Base-by-base conservation (phyloP, 2,888 invertebrate genomes). In the Dexiosoma caninum region DNA sequence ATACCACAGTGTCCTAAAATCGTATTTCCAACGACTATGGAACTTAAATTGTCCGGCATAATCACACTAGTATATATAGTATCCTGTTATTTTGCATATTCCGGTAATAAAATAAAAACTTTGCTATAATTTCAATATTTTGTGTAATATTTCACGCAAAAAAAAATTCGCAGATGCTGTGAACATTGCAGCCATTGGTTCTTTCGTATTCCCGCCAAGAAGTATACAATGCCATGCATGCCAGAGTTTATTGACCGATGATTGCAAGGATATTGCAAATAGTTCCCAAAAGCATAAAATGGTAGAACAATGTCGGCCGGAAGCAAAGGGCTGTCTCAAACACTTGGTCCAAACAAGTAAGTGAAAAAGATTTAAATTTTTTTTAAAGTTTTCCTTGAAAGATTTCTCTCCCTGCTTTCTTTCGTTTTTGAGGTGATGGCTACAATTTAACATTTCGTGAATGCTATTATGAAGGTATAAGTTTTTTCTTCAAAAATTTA, bases 381-480 rank as follows among this genome's bases (percentile, higher is more conserved):
- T n/a, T n/a, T n/a, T n/a, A n/a, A n/a, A n/a, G n/a, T 16, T 60
- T 12, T 49, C 19, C 1, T 14, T 10, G n/a, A 27, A 9, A 14
- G 2, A 42, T 35, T 12, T 40, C 2, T 9, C 16, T 19, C 19
- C 19, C 7, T 49, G 8, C 23, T 2, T 35, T 35, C 46, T 46
- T 21, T 3, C 6, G 9, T 12, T 2, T 35, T 57, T 37, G 6
- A 71, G 71, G 7, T n/a, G 40, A 67, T 37, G 67, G 59, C 12
- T 42, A 12, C n/a, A 51, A 21, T 3, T 40, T 32, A 10, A 51
- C 37, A 16, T 59, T 67, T 42, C 67, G 59, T 16, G 67, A 75
- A 42, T 75, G 75, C 16, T 75, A 59, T 32, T 67, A 75, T 10
- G 59, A 32, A 0, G 35, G 30, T 7, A 67, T 75, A 4, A 66